phyloP scores from a whole-genome alignment of 2,113 vertebrate species.

The Bungarus multicinctus region DNA sequence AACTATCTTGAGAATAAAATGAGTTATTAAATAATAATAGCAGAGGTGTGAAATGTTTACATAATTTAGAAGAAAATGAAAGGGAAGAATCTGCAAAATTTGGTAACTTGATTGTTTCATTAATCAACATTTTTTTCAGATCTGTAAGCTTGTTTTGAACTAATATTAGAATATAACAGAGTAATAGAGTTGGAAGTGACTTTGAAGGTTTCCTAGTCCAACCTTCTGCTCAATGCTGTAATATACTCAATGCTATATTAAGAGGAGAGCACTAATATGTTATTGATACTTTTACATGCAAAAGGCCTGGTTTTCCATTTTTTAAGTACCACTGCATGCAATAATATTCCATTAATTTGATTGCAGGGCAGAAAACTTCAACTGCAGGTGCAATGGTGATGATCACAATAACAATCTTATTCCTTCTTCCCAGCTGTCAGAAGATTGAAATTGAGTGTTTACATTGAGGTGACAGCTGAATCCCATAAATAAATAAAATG shows the following conservation, averaged over 20 bases:
- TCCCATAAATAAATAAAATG: neutral
- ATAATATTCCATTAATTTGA: neutral
- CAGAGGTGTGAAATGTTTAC: neutral
- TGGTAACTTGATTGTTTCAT: neutral
- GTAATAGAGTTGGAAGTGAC: neutral
- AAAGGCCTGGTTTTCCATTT: neutral
- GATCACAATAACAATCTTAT: neutral
- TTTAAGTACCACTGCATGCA: neutral
- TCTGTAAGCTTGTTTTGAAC: neutral
- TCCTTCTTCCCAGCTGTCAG: neutral
- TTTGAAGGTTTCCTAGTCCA: neutral
- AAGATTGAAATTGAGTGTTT: neutral
- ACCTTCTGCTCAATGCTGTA: neutral
- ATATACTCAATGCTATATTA: neutral
- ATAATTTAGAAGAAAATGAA: neutral
- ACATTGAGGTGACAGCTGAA: neutral
- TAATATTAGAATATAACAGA: neutral
- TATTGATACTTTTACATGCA: neutral
- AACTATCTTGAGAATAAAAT: neutral
- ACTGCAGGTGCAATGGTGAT: neutral
- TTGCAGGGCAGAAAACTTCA: neutral
- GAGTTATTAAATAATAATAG: neutral
- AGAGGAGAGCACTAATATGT: neutral
- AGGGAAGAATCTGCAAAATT: neutral
- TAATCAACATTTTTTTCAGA: neutral